Conservation (phyloP, 2,888 invertebrate species). For the Ceriagrion tenellum region DNA sequence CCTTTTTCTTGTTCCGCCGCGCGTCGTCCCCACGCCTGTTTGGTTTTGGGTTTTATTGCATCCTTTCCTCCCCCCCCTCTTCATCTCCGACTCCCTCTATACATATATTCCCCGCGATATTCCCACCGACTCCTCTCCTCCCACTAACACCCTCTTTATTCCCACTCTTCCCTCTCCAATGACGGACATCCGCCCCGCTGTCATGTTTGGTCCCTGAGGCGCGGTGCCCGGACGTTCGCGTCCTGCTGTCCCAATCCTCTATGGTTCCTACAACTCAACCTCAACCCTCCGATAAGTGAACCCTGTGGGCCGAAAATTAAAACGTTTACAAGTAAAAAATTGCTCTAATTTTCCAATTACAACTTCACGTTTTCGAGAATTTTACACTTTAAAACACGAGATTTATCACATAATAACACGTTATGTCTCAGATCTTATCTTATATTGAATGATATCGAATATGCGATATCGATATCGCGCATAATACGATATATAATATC, state of each 20-base stretch:
- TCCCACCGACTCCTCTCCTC: background rate
- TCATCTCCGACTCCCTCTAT: background rate
- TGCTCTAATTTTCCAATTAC: no score
- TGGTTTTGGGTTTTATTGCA: conserved; percentile 50
- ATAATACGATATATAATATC: no score
- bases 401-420: no score
- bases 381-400: no score
- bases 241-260: background rate
- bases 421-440: no score
- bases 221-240: background rate
- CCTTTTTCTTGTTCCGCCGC: background rate
- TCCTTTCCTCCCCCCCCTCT: background rate
- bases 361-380: no score
- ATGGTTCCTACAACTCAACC: background rate
- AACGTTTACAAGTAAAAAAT: no score
- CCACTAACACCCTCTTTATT: background rate
- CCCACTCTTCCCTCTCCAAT: background rate
- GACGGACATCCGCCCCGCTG: background rate
- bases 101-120: background rate
- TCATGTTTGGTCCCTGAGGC: background rate
- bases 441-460: no score
- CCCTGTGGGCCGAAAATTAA: no score
- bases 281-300: no score
- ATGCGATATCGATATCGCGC: no score
- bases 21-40: background rate